phyloP scores from a whole-genome alignment of 1,140 invertebrate species.

The Drosophila willistoni region DNA sequence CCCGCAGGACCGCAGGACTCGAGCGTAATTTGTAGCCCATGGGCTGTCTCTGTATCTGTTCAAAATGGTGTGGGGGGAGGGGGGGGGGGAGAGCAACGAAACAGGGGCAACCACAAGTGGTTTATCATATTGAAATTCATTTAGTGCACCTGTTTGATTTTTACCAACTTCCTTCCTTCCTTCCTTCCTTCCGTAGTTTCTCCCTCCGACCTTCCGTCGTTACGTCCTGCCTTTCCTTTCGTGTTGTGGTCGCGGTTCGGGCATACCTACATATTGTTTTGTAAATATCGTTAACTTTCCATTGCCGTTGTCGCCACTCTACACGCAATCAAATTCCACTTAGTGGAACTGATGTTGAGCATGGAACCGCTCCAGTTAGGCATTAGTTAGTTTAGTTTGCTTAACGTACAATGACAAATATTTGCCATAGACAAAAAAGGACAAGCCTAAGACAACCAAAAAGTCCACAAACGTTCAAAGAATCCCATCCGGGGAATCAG shows the following conservation, averaged over 20 bases:
- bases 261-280: constrained; percentile 53
- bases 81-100: not conserved
- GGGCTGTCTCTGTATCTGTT: not conserved
- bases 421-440: constrained; percentile 20
- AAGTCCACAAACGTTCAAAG: too few relatives aligned
- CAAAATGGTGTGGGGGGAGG: too few relatives aligned
- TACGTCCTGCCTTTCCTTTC: not conserved
- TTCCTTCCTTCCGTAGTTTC: not conserved
- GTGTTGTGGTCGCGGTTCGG: constrained; percentile 27
- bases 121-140: constrained; percentile 81
- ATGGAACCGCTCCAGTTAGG: constrained; percentile 4
- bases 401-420: constrained; percentile 45
- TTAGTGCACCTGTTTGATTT: constrained; percentile 83
- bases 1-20: not conserved
- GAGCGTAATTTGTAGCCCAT: constrained; percentile 1
- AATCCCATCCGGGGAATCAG: too few relatives aligned
- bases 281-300: constrained; percentile 79
- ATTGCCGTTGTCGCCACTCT: constrained; percentile 49
- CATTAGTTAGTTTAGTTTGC: constrained; percentile 1
- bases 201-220: not conserved
- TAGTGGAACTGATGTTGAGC: constrained; percentile 23
- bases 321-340: constrained; percentile 64
- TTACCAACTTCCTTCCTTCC: constrained; percentile 1
- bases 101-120: constrained; percentile 71
- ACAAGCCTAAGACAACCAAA: too few relatives aligned